Evolutionary conservation across 2,888 invertebrate species (phyloP).

Genomic region (Sceliomorpha sp.): DNA sequence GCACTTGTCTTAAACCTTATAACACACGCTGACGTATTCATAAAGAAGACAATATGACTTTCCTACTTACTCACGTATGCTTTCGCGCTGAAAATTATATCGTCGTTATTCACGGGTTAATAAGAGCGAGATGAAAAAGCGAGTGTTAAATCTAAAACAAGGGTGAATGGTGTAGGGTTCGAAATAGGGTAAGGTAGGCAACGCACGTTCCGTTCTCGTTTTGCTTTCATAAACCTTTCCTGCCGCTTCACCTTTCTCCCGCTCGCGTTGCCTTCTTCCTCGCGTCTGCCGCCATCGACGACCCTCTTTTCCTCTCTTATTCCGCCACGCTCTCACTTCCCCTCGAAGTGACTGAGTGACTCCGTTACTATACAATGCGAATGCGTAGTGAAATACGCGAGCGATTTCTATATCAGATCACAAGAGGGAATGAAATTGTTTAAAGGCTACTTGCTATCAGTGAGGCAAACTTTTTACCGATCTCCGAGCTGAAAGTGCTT

Average conservation of each 20-base stretch:
- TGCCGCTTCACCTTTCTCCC: slow-evolving; percentile 41
- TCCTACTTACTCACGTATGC: no score
- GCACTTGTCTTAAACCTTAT: no score
- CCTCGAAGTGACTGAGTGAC: slow-evolving; percentile 59
- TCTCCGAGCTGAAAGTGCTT: no score
- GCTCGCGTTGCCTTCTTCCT: slow-evolving; percentile 44
- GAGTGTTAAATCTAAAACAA: slow-evolving; percentile 58
- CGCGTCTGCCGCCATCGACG: slow-evolving; percentile 19
- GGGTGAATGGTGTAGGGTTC: slow-evolving; percentile 47
- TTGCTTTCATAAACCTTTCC: slow-evolving; percentile 71
- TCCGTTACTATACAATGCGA: slow-evolving; percentile 58
- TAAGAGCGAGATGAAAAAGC: slow-evolving; percentile 40
- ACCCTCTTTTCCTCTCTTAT: slow-evolving; percentile 46
- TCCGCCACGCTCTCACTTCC: slow-evolving; percentile 29
- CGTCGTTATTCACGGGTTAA: neutral
- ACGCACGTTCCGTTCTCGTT: slow-evolving; percentile 71
- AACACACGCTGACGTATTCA: no score
- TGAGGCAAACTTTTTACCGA: slow-evolving; percentile 7
- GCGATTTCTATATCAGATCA: slow-evolving; percentile 3
- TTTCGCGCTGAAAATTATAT: neutral
- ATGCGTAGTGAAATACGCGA: slow-evolving; percentile 33
- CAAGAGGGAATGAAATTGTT: slow-evolving; percentile 5
- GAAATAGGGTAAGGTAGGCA: slow-evolving; percentile 63
- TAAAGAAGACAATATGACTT: no score
- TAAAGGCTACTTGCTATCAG: slow-evolving; percentile 5